Evolutionary conservation across 2,797 vertebrate genomes (phyloP), one percentile per base, ranked within the genome.

Genomic region (Chelon labrosus): DNA sequence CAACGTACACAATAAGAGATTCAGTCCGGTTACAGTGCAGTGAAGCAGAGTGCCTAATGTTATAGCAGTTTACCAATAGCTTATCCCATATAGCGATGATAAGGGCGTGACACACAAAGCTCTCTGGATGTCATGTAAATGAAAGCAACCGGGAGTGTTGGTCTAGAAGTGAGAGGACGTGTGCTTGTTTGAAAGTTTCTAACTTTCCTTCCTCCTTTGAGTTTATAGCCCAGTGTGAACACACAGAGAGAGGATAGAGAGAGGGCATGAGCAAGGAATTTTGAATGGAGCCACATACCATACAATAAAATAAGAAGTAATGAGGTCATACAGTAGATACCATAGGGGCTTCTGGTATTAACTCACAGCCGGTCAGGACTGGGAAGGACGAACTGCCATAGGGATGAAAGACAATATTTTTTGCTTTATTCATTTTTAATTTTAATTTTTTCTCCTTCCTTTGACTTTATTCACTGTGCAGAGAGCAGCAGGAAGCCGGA

Each of bases 1-100:
- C 79, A 83, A 84, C 85, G 72, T 79, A 1, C 25, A 70, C 49
- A 55, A 60, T 58, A 62, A 44, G 12, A 56, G 12, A 56, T 65
- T 47, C 25, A 51, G 65, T 58, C 56, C 72, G 67, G 54, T 64
- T 64, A 31, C 35, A 68, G 62, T 65, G 61, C 56, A 69, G 54
- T 65, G 39, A 51, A 70, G 51, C 64, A 49, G 44, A 65, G 20
- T 31, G 17, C 20, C 35, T 46, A 51, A 59, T 11, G 42, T 74
- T 31, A 59, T 59, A 63, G 61, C 9, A 7, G 44, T 77, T 76
- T 50, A 69, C 53, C 16, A 46, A 20, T 58, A 41, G 10, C 47
- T 64, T 17, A 51, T 70, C 65, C 70, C 44, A 65, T 65, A 49
- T 67, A 47, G 41, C 20, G 13, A 61, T 65, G 57, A 74, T 68